Evolutionary conservation across 2,113 vertebrate genomes (phyloP).

Genomic region (Melierax canorus): DNA sequence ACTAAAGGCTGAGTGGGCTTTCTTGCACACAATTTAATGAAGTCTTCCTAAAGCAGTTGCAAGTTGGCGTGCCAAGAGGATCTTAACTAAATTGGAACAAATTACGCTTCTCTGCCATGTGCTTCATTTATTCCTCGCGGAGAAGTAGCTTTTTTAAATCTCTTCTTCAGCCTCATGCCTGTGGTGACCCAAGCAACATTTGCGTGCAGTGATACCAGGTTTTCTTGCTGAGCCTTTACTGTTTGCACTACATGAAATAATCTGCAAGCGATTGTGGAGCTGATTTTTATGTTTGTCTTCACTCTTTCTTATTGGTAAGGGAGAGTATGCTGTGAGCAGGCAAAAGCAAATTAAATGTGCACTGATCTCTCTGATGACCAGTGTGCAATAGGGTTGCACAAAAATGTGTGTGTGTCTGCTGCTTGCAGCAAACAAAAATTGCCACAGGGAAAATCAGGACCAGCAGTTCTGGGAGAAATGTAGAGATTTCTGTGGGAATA

Average conservation of each 20-base stretch:
- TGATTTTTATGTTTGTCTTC: conserved; percentile 21
- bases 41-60: not conserved
- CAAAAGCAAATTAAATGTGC: conserved; percentile 25
- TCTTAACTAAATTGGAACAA: not conserved
- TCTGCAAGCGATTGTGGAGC: not conserved
- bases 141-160: not conserved
- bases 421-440: not conserved
- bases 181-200: not conserved
- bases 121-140: not conserved
- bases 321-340: not conserved
- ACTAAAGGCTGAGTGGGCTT: not conserved
- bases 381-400: not conserved
- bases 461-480: not conserved
- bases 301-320: not conserved
- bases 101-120: not conserved
- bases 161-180: not conserved
- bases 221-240: not conserved
- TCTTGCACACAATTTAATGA: not conserved
- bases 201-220: not conserved
- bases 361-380: not conserved
- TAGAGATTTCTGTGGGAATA: not conserved
- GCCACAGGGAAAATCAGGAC: not conserved
- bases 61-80: not conserved
- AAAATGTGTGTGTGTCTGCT: not conserved
- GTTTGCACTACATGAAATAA: not conserved